Base-by-base conservation (phyloP, 2,888 invertebrate genomes). In the Chromoteleia sp. region DNA sequence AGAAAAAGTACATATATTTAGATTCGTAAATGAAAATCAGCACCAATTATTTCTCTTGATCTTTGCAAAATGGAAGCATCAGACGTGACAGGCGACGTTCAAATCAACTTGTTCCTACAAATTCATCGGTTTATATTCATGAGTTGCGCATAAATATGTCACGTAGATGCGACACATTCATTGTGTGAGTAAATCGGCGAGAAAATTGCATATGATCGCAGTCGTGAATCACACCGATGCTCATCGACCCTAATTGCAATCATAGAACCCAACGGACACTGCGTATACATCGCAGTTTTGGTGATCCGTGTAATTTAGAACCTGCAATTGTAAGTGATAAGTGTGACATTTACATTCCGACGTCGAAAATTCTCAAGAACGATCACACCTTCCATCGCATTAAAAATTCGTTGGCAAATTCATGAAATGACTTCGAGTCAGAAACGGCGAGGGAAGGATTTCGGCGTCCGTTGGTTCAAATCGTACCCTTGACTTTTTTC, bases 231-330 rank as follows among this genome's bases (percentile, higher is more conserved):
- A 71, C 50, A 43, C 21, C 33, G 65, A 71, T 58, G 50, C 63
- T 78, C 71, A 71, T 78, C 59, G 71, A 65, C 58, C 71, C 71
- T 78, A 65, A 71, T 65, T 78, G 65, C 65, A 78, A 71, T 71
- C 43, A 63, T 73, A 67, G 67, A 67, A 67, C 67, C 67, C 67
- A 67, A 67, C 73, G 52, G 59, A 52, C 29, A 59, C 50, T 30
- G 50, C 41, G 63, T 63, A 48, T 70, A 56, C 48, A 63, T 59
- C 63, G 45, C 54, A 52, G 61, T 67, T 77, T 77, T n/a, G 54
- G 54, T 19, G 68, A 77, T 45, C 61, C 58, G 10, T 63, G 41
- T 63, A 63, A 77, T 76, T 76, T 76, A 68, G 52, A 43, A 29
- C 17, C 52, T 25, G 14, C 21, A 52, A 25, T 75, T 17, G 43